Percentiles rank a stretch among this genome's conserved stretches.
Evolutionary conservation across 2,113 vertebrate species (phyloP).

Genomic region (Sminthopsis crassicaudata): DNA sequence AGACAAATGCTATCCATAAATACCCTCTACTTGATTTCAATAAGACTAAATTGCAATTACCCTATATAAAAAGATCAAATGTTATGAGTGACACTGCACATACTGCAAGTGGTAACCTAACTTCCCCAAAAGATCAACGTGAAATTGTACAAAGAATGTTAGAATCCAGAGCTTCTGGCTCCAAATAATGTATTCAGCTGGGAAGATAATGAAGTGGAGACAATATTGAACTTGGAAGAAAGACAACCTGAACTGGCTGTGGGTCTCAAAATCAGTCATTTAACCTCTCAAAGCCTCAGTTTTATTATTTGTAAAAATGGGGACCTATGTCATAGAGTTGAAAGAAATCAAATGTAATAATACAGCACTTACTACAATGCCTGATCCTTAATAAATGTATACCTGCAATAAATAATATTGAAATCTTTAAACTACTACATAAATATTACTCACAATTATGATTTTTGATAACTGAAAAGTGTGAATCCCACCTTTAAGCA

Average conservation of each 20-base stretch:
- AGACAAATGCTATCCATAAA: slow-evolving; percentile 19
- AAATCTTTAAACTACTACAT: neutral
- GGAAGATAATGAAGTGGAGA: neutral
- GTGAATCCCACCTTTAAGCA: neutral
- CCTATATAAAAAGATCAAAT: slow-evolving; percentile 12
- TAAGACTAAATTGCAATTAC: slow-evolving; percentile 34
- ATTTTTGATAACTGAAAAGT: neutral
- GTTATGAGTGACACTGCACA: slow-evolving; percentile 13
- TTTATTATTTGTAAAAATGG: neutral
- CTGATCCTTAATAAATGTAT: neutral
- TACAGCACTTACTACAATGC: neutral
- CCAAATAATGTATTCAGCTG: neutral
- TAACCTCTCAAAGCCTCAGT: neutral
- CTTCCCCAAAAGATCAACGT: slow-evolving; percentile 9
- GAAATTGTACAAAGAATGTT: slow-evolving; percentile 26
- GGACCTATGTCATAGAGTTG: neutral
- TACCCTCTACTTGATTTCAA: neutral
- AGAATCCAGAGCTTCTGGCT: neutral
- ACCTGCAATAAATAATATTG: neutral
- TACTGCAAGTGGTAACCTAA: slow-evolving; percentile 1
- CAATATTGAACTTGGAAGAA: neutral
- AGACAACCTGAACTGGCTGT: neutral
- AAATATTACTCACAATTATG: neutral
- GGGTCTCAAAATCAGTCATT: neutral
- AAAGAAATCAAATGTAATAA: neutral